These are phyloP conservation scores for Buathra laborator DNA, from an alignment of 2,888 invertebrate genomes.

Conservation along the genomic window DNA sequence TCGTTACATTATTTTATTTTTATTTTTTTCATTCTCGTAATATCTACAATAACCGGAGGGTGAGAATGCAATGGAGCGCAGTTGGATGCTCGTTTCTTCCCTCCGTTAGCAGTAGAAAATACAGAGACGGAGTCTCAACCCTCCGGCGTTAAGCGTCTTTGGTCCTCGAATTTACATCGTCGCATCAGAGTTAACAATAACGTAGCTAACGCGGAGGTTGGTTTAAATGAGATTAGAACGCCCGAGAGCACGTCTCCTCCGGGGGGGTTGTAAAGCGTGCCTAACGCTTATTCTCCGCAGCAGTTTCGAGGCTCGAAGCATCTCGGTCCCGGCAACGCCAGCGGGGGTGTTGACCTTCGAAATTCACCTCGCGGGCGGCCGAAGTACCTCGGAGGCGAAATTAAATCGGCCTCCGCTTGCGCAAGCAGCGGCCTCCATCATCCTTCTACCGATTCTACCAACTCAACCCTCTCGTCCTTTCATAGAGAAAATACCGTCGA, in stretches of 20 bases:
- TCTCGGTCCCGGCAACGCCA: background rate
- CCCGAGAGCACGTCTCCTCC: conserved; percentile 50
- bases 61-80: background rate
- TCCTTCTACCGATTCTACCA: conserved; percentile 70
- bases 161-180: conserved; percentile 61
- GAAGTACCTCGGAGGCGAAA: conserved; percentile 53
- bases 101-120: conserved; percentile 9
- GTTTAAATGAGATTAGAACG: conserved; percentile 68
- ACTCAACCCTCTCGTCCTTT: conserved; percentile 46
- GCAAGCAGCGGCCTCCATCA: conserved; percentile 49
- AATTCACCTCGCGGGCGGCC: conserved; percentile 56
- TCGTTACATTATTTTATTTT: conserved; percentile 1
- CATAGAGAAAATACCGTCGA: conserved; percentile 60
- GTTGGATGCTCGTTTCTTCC: conserved; percentile 5
- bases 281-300: background rate
- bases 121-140: conserved; percentile 14
- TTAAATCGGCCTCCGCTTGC: conserved; percentile 61
- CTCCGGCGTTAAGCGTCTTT: conserved; percentile 39
- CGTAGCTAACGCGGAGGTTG: conserved; percentile 61
- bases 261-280: conserved; percentile 7
- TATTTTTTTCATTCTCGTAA: background rate
- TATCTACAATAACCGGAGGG: background rate
- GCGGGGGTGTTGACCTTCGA: conserved; percentile 68
- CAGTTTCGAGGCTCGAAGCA: background rate
- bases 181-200: conserved; percentile 66